phyloP scores from a whole-genome alignment of 2,797 vertebrate genomes.

The Brachyrhaphis roseni region DNA sequence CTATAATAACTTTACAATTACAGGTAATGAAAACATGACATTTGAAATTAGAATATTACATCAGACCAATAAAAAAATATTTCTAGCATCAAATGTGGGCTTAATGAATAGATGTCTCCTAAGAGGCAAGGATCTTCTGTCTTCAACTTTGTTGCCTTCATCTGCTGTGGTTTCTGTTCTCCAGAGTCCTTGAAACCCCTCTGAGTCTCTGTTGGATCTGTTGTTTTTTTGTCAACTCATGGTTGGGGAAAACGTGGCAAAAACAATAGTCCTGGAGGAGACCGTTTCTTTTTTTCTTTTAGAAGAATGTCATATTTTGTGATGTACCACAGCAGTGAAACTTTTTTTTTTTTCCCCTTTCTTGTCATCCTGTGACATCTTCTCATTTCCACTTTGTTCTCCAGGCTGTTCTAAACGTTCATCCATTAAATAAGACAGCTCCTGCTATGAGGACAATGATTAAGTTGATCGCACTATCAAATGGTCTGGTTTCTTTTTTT shows the following conservation, averaged over 20 bases:
- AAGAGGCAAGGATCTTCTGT: not conserved
- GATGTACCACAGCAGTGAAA: slow-evolving; percentile 15
- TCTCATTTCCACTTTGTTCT: slow-evolving; percentile 1
- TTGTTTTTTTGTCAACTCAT: slow-evolving; percentile 7
- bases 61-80: not conserved
- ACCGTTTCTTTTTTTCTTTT: not conserved
- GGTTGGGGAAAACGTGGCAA: slow-evolving; percentile 5
- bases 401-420: slow-evolving; percentile 26
- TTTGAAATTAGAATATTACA: no score
- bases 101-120: not conserved
- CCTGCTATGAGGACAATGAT: not conserved
- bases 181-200: not conserved
- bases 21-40: no score
- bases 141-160: not conserved
- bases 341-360: not conserved
- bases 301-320: slow-evolving; percentile 5
- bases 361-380: not conserved
- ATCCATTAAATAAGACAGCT: not conserved
- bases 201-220: slow-evolving; percentile 19
- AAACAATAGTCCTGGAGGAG: slow-evolving; percentile 19
- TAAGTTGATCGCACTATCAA: not conserved
- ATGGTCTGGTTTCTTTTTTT: not conserved
- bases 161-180: not conserved
- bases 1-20: no score
- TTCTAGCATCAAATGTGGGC: not conserved